A percentile compares a stretch with the other conserved stretches of the same genome.
Conservation (phyloP, 2,113 vertebrate genomes). For the Columba livia region DNA sequence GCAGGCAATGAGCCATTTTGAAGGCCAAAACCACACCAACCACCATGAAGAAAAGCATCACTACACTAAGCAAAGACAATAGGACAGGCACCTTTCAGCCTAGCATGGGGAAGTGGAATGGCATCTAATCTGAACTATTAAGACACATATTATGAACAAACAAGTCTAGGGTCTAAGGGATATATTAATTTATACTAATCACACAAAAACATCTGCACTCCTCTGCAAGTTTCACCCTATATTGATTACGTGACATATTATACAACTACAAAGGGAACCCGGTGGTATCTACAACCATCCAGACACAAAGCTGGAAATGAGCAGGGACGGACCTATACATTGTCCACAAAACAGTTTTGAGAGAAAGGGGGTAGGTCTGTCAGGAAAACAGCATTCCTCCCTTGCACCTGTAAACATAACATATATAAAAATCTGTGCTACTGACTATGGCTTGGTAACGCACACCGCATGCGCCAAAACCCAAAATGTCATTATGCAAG, state of each 20-base stretch:
- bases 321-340: accelerated
- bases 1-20: not conserved
- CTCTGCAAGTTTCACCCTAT: not conserved
- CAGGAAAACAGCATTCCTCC: not conserved
- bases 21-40: not conserved
- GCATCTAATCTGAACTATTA: not conserved
- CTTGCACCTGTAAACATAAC: not conserved
- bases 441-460: accelerated
- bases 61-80: not conserved
- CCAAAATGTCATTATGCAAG: not conserved
- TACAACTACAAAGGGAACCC: not conserved
- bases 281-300: not conserved
- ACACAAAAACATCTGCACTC: not conserved
- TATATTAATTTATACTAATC: not conserved
- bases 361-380: not conserved
- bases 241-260: not conserved
- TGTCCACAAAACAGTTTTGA: not conserved
- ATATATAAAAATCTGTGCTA: accelerated
- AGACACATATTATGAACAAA: not conserved
- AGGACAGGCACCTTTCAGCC: not conserved
- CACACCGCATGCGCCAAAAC: accelerated
- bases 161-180: not conserved
- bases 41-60: not conserved
- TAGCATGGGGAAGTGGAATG: not conserved
- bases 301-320: not conserved